phyloP scores from a whole-genome alignment of 2,797 vertebrate genomes.

The Choloepus didactylus region DNA sequence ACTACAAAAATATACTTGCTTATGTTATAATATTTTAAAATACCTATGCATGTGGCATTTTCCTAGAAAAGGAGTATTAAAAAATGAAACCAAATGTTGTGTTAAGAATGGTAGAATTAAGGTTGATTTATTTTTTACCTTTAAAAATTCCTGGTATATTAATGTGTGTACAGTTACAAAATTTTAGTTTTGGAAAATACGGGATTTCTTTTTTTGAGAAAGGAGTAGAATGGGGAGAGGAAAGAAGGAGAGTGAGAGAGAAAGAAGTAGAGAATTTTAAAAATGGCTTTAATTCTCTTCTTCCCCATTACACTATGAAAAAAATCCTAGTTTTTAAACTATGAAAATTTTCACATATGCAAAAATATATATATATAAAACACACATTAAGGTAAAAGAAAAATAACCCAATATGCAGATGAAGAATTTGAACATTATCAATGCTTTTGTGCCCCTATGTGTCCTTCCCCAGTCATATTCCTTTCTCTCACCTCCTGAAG shows the following conservation, averaged over 20 bases:
- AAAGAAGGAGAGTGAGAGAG: neutral
- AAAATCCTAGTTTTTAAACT: neutral
- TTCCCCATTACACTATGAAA: neutral
- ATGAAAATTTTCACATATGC: neutral
- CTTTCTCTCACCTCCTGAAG: neutral
- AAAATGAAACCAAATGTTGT: constrained; percentile 35
- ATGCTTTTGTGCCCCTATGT: neutral
- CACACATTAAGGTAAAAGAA: neutral
- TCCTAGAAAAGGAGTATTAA: neutral
- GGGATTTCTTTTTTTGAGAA: constrained; percentile 45
- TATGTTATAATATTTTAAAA: constrained; percentile 17
- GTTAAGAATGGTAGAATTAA: neutral
- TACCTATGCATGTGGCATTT: neutral
- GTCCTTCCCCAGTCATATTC: neutral
- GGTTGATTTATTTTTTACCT: constrained; percentile 9
- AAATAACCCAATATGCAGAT: neutral
- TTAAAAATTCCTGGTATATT: constrained; percentile 21
- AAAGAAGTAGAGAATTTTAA: neutral
- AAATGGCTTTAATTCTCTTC: constrained; percentile 35
- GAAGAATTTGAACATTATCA: constrained; percentile 35
- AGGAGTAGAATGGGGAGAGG: neutral
- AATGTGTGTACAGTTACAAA: neutral
- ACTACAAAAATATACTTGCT: constrained; percentile 13
- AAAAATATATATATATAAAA: neutral
- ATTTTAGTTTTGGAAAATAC: constrained; percentile 52